Conservation (phyloP, 2,797 vertebrate genomes). For the Sebastiscus tertius region DNA sequence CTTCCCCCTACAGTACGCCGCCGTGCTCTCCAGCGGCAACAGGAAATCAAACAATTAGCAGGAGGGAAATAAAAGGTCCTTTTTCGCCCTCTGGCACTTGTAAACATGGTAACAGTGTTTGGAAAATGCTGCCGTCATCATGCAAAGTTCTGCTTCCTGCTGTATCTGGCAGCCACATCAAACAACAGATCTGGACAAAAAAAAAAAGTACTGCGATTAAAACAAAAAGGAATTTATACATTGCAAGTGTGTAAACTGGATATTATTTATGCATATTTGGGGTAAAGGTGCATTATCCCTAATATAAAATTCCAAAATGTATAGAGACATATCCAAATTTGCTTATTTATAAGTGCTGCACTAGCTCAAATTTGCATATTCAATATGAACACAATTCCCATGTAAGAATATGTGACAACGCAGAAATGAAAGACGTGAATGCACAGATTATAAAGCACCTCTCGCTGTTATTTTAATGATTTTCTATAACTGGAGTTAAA, state of each 20-base stretch:
- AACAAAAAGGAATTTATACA: neutral
- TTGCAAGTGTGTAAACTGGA: neutral
- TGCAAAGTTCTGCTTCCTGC: conserved; percentile 60
- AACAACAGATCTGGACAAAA: conserved; percentile 15
- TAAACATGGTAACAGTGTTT: conserved; percentile 77
- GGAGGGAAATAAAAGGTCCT: conserved; percentile 84
- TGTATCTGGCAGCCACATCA: conserved; percentile 20
- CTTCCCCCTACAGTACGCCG: conserved; percentile 55
- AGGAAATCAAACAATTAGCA: conserved; percentile 88
- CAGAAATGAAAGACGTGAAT: neutral
- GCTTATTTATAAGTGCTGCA: neutral
- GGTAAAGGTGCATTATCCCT: neutral
- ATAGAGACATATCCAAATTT: neutral
- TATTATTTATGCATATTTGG: neutral
- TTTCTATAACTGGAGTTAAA: neutral
- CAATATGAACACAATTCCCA: neutral
- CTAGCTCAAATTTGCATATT: neutral
- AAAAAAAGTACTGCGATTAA: neutral
- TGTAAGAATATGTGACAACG: neutral
- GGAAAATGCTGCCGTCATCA: conserved; percentile 69
- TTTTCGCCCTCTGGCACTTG: conserved; percentile 79
- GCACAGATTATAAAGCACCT: neutral
- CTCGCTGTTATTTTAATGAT: neutral
- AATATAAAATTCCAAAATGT: neutral
- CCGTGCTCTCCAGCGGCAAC: conserved; percentile 80